phyloP scores from a whole-genome alignment of 1,140 invertebrate genomes.

The Gerris buenoi region DNA sequence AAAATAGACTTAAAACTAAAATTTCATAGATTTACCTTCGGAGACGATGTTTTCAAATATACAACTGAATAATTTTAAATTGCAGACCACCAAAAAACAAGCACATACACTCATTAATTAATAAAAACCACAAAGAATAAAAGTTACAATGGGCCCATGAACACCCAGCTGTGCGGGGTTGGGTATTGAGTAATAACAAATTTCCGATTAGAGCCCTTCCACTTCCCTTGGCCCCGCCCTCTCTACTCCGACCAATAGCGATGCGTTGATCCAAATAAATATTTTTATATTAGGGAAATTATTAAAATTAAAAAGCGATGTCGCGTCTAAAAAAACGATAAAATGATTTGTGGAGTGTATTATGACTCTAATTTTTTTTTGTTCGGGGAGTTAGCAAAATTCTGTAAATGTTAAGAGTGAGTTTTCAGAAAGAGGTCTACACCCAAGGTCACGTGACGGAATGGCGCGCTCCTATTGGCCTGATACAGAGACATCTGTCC shows the following conservation, averaged over 20 bases:
- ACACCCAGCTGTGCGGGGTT: conserved; percentile 2
- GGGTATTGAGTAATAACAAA: conserved; percentile 6
- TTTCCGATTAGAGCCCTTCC: conserved; percentile 1
- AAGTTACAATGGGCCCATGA: background rate
- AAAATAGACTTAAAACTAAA: no score
- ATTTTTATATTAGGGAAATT: background rate
- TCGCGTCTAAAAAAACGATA: no score
- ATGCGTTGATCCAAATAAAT: background rate
- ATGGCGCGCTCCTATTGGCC: conserved; percentile 1
- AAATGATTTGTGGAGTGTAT: no score
- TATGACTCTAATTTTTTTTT: no score
- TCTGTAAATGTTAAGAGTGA: no score
- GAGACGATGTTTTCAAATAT: background rate
- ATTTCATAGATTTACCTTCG: background rate
- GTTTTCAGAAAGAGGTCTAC: background rate
- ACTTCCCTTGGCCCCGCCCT: background rate
- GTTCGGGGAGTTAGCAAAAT: no score
- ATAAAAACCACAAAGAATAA: background rate
- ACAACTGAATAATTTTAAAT: background rate
- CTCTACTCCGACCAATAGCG: background rate
- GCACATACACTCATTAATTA: background rate
- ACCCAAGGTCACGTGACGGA: conserved; percentile 5
- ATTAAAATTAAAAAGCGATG: background rate
- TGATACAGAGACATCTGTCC: background rate
- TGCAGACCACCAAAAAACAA: background rate